Evolutionary conservation across 2,113 vertebrate genomes (phyloP), one percentile per base, ranked within the genome.

Genomic region (Rhegmatorhina hoffmannsi): DNA sequence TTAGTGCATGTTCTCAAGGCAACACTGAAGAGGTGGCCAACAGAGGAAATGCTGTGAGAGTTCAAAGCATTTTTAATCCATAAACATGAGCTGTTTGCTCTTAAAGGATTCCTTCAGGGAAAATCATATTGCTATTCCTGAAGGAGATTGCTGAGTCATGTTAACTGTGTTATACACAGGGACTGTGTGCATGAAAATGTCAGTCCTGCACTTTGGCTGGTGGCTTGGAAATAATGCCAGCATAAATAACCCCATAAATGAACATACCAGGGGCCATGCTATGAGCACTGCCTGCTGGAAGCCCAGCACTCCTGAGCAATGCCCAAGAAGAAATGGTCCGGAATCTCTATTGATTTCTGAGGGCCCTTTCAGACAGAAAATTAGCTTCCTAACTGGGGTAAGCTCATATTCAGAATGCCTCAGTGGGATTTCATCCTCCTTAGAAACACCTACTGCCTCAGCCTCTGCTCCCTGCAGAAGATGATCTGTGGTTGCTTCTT

Each of bases 51-150:
- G 80, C 59, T 50, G 66, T 77, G 96, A 10, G 58, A 97, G 93
- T 96, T 96, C 96, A 98, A 97, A 90, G 94, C 40, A 21, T 86
- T 96, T 85, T 91, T 76, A 92, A 97, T 77, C 85, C 94, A 94
- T 97, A 96, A 96, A 94, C 87, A 96, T 94, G 96, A 97, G 72
- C 95, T 97, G 88, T 91, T 94, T 94, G 50, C 87, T 90, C 31
- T 38, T 96, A 94, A 97, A 95, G 64, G 60, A 72, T 81, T 64
- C 92, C 91, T 88, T 95, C 60, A 93, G 92, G 78, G 87, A 86
- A 90, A 96, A 93, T 77, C 66, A 47, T 21, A 44, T n/a, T 52
- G 29, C 91, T 93, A 16, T 91, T 96, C 77, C 94, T 97, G 73
- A 90, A 95, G 81, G 77, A 90, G 80, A 81, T 21, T 94, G 95